These are phyloP conservation scores for Aphelocoma coerulescens DNA, from an alignment of 2,113 vertebrate species.

Conservation along the genomic window DNA sequence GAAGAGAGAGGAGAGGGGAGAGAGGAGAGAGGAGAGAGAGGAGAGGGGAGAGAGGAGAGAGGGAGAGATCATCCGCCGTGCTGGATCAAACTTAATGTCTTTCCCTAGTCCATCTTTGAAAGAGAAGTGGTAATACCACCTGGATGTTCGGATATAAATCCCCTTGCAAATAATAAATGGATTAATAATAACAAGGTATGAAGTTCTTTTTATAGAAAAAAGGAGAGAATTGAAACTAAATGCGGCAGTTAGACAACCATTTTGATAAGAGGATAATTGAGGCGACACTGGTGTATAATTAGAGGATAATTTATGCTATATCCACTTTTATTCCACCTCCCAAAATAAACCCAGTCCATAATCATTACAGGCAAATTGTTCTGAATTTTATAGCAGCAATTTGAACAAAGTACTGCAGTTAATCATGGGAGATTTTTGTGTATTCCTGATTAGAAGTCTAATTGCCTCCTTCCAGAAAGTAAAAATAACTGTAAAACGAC, in stretches of 20 bases:
- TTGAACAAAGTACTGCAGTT: slow-evolving; percentile 97
- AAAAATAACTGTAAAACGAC: slow-evolving; percentile 87
- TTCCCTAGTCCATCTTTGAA: slow-evolving; percentile 82
- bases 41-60: background rate
- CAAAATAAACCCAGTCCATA: slow-evolving; percentile 99
- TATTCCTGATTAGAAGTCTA: slow-evolving; percentile 96
- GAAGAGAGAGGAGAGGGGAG: background rate
- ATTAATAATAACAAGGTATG: slow-evolving; percentile 99
- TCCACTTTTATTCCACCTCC: slow-evolving; percentile 99
- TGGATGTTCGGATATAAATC: slow-evolving; percentile 96
- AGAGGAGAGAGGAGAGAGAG: background rate
- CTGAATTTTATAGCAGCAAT: slow-evolving; percentile 99
- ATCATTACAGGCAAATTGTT: slow-evolving; percentile 99
- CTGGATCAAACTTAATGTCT: slow-evolving; percentile 74
- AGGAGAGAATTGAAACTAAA: slow-evolving; percentile 99
- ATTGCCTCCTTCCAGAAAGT: slow-evolving; percentile 90
- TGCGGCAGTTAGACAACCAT: slow-evolving; percentile 99
- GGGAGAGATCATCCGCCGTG: slow-evolving; percentile 30
- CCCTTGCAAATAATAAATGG: slow-evolving; percentile 99
- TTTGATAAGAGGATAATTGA: slow-evolving; percentile 99
- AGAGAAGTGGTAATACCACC: slow-evolving; percentile 90
- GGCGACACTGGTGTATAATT: slow-evolving; percentile 99
- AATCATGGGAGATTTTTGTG: slow-evolving; percentile 95
- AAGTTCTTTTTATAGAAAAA: slow-evolving; percentile 98
- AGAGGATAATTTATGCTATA: slow-evolving; percentile 99